Base-by-base conservation (phyloP, 2,888 invertebrate genomes). In the Listrodromus nycthemerus region DNA sequence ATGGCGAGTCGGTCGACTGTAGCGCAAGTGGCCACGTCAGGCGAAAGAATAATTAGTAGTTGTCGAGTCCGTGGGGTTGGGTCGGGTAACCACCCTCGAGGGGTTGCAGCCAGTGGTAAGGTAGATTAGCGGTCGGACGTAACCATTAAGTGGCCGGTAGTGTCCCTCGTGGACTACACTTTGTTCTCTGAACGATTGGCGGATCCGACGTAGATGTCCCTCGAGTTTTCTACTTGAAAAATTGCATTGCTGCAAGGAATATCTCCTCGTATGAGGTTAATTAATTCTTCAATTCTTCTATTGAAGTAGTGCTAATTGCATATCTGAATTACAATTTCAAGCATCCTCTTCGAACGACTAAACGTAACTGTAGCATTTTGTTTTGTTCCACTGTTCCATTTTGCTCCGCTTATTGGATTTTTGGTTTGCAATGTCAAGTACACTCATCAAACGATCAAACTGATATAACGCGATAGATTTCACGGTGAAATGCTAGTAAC, bases 1-100 rank as follows among this genome's bases (percentile, higher is more conserved):
- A 81, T 52, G 61, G 61, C 45, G 73, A 58, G 41, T 13, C 45
- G 30, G 19, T 61, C 61, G 24, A 55, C 33, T 70, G 50, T 61
- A n/a, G 48, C 66, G 79, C 85, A 86, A 88, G 86, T 86, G 86
- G 84, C 84, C 79, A 87, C 86, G 87, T 88, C 87, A 88, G 88
- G 88, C 86, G 88, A 90, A 90, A 90, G 90, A 90, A 90, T 90
- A 90, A 90, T 90, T 90, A 90, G 90, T 89, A 88, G 89, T 87
- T 87, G 86, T 87, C 88, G 87, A 85, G 88, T 78, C 55, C 71
- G 84, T 55, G 74, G 65, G 89, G 89, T 86, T 82, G 82, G 85
- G 85, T 75, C 71, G 87, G 87, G 85, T 88, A 89, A 89, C 89
- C 89, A 87, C 88, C 89, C 88, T 87, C 81, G 87, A 84, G 88